These are phyloP conservation scores for Apogon hyalosoma DNA, from an alignment of 2,797 vertebrate genomes.

Conservation along the genomic window DNA sequence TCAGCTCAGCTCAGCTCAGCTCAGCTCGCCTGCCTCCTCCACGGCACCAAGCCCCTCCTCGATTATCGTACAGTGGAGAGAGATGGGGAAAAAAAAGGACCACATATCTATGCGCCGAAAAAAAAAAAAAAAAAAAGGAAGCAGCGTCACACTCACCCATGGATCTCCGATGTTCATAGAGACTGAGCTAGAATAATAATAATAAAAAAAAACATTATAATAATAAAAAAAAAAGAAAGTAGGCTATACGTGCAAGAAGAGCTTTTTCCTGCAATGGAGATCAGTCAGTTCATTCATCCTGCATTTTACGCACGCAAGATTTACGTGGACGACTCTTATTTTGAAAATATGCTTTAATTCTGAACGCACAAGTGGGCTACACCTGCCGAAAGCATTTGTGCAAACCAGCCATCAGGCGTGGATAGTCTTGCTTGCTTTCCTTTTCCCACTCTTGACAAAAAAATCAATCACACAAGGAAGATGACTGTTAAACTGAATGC, in stretches of 20 bases:
- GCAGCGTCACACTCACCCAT: conserved; percentile 65
- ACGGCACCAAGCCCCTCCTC: conserved; percentile 84
- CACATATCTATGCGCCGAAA: conserved; percentile 61
- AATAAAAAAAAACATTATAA: not conserved
- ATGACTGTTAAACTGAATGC: not conserved
- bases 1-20: conserved; percentile 62
- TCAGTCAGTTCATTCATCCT: not conserved
- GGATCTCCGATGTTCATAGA: conserved; percentile 13
- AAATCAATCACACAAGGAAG: conserved; percentile 4
- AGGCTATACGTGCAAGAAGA: not conserved
- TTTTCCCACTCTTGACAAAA: conserved; percentile 2
- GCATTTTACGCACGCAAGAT: not conserved
- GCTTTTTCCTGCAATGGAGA: not conserved
- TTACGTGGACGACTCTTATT: conserved; percentile 32
- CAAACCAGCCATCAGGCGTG: conserved; percentile 9
- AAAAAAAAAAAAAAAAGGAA: conserved; percentile 58
- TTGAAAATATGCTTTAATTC: conserved; percentile 39
- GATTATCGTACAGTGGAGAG: conserved; percentile 77
- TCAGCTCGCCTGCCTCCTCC: conserved; percentile 63
- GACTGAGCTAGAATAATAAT: not conserved
- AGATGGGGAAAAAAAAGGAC: conserved; percentile 31
- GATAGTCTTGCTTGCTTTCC: not conserved
- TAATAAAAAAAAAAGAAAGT: too few relatives aligned
- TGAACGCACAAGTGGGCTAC: conserved; percentile 24
- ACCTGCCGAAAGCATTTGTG: conserved; percentile 38